These are phyloP conservation scores for Amphimallon solstitiale DNA, from an alignment of 2,888 invertebrate genomes.

Conservation along the genomic window DNA sequence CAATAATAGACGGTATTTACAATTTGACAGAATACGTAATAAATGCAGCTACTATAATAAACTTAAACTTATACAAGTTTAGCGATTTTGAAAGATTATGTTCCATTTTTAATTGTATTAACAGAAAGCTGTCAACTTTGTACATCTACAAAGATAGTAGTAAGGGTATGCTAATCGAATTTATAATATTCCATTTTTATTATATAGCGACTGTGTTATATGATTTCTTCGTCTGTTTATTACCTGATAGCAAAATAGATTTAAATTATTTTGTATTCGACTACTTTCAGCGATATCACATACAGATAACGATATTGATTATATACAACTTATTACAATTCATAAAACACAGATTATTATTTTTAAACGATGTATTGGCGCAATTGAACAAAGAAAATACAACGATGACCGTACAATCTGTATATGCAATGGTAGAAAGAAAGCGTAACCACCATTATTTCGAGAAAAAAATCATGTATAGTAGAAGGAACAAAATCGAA, in stretches of 20 bases:
- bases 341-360: not conserved
- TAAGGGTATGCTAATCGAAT: not conserved
- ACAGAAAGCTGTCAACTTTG: not conserved
- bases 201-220: conserved; percentile 1
- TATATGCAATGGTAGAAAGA: not conserved
- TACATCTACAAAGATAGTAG: not conserved
- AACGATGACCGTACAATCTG: not conserved
- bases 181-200: not conserved
- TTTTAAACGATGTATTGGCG: not conserved
- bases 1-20: conserved; percentile 15
- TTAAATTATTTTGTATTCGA: not conserved
- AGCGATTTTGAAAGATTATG: not conserved
- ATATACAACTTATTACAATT: not conserved
- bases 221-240: not conserved
- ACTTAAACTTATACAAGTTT: not conserved
- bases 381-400: not conserved
- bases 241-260: not conserved
- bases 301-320: conserved; percentile 12
- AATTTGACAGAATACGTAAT: conserved; percentile 7
- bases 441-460: not conserved
- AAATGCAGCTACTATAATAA: not conserved
- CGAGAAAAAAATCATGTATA: not conserved
- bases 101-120: not conserved
- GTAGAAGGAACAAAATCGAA: not conserved
- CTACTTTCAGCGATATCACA: conserved; percentile 20